Percentiles rank a stretch among this genome's conserved stretches.
Evolutionary conservation across 2,113 vertebrate genomes (phyloP).

Genomic region (Terrapene triunguis): DNA sequence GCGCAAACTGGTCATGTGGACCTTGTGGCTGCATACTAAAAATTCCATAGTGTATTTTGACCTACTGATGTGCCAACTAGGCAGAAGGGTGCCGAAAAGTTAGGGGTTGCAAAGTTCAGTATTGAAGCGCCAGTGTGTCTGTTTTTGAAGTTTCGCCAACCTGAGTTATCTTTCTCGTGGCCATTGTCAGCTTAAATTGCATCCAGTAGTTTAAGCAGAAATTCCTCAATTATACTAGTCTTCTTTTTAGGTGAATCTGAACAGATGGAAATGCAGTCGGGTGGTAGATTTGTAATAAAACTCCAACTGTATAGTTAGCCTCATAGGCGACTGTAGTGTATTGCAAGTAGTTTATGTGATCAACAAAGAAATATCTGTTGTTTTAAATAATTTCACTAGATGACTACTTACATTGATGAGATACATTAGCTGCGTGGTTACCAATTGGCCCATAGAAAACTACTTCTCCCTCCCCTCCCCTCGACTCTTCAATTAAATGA

Average conservation of each 20-base stretch:
- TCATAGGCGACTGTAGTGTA: constrained; percentile 34
- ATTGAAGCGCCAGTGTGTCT: neutral
- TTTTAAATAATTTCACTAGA: constrained; percentile 14
- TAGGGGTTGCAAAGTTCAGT: neutral
- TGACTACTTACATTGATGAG: neutral
- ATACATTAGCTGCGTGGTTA: neutral
- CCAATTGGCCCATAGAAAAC: neutral
- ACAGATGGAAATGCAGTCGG: constrained; percentile 73
- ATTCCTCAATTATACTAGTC: constrained; percentile 42
- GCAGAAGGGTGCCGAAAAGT: neutral
- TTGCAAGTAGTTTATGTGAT: constrained; percentile 43
- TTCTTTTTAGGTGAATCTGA: constrained; percentile 48
- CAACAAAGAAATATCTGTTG: neutral
- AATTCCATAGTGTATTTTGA: neutral
- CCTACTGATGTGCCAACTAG: neutral
- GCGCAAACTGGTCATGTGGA: neutral
- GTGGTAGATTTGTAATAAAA: constrained; percentile 74
- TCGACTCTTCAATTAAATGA: neutral
- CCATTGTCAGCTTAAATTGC: constrained; percentile 54
- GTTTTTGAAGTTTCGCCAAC: neutral
- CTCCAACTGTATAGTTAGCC: constrained; percentile 65
- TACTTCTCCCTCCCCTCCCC: neutral
- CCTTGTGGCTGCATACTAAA: neutral
- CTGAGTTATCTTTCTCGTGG: constrained; percentile 28
- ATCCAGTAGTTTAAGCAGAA: constrained; percentile 51